Evolutionary conservation across 1,140 invertebrate genomes (phyloP), one percentile per base, ranked within the genome.

Genomic region (Microplitis demolitor): DNA sequence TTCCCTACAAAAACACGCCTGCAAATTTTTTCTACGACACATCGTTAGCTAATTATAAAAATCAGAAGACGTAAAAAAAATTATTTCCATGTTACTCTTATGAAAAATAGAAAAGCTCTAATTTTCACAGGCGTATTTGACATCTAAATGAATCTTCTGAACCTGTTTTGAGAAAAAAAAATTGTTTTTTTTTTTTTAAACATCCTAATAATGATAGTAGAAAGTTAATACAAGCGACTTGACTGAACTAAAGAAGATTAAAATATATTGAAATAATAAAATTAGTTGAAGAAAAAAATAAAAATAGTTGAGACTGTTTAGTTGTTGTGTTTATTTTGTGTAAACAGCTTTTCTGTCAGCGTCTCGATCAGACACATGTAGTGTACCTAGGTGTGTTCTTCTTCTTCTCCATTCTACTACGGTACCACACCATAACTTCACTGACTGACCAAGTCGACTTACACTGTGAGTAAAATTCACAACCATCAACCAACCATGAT

Each of bases 291-390:
- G 58, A 79, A 74, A 74, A 80, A 78, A 71, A 74, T 76, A 77
- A 72, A 78, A 77, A 82, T 72, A 77, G 79, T 80, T 79, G 80
- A 81, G 83, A 83, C 82, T 83, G 82, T 85, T 85, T 80, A 85
- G 84, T 85, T 84, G 83, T 85, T 83, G 81, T 84, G 79, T 85
- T 85, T 85, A 84, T 85, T 85, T 85, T 85, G 81, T 85, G 84
- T 84, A 84, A 85, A 85, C 84, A 85, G 84, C 83, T 81, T 45
- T 45, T 84, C 84, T 84, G 83, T 84, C 83, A 85, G 80, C 82
- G 80, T 83, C 80, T 81, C 82, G 82, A 85, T 85, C 84, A 84
- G 83, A 83, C 82, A 84, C 83, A 83, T 80, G 78, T 78, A 79
- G 84, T 84, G 83, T 84, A 85, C 83, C 81, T 85, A 85, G 82